These are phyloP conservation scores for Onychostoma macrolepis DNA, from an alignment of 2,113 vertebrate genomes.

Conservation along the genomic window DNA sequence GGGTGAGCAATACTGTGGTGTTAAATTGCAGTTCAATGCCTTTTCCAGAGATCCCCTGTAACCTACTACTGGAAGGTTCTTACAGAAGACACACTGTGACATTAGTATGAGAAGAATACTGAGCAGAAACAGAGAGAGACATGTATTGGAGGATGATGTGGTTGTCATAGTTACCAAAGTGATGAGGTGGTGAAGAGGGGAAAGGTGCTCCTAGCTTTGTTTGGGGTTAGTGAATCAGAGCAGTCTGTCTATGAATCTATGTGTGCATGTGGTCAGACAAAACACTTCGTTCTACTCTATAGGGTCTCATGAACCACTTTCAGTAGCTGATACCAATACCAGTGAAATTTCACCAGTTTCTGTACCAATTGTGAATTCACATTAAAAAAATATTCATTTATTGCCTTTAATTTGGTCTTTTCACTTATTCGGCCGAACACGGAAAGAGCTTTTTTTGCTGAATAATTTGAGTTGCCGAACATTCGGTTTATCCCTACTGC, in stretches of 20 bases:
- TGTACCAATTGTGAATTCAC: neutral
- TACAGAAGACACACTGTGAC: constrained; percentile 16
- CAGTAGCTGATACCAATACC: neutral
- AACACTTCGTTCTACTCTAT: neutral
- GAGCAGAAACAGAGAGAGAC: neutral
- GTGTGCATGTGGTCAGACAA: neutral
- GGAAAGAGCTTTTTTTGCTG: no score
- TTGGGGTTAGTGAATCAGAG: neutral
- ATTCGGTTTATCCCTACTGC: no score
- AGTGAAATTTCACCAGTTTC: neutral
- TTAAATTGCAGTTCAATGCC: constrained; percentile 12
- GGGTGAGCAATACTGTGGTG: neutral
- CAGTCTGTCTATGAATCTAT: neutral
- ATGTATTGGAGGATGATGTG: constrained; percentile 15
- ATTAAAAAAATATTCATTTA: neutral
- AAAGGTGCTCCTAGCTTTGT: neutral
- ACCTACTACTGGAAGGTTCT: neutral
- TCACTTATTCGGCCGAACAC: no score
- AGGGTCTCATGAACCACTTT: neutral
- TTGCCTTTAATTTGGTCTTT: neutral
- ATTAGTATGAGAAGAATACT: neutral
- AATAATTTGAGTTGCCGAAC: no score
- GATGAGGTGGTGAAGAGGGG: constrained; percentile 18
- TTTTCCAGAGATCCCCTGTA: neutral
- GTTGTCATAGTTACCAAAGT: constrained; percentile 34